Evolutionary conservation across 92 coral and sea anemone species (phyloP).

Genomic region (Micromussa lordhowensis): DNA sequence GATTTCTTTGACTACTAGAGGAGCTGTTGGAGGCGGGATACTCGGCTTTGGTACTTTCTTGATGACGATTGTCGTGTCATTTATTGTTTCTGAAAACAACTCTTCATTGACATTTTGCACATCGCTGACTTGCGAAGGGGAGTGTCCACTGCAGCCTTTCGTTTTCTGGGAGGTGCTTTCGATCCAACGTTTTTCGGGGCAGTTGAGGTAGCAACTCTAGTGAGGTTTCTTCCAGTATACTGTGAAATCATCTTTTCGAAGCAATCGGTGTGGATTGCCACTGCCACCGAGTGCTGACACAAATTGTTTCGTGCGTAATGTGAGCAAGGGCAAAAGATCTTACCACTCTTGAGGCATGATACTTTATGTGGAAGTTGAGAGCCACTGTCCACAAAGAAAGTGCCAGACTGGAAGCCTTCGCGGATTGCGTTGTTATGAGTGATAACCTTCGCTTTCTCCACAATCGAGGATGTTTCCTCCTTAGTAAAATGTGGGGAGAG

Average conservation of each 20-base stretch:
- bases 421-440: slow-evolving; percentile 43
- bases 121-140: slow-evolving; percentile 12
- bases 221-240: slow-evolving; percentile 52
- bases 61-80: slow-evolving; percentile 39
- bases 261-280: slow-evolving; percentile 35
- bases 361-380: slow-evolving; percentile 42
- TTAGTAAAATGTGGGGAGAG: slow-evolving; percentile 29
- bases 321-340: slow-evolving; percentile 46
- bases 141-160: not conserved
- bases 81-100: not conserved
- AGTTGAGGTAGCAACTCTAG: slow-evolving; percentile 45
- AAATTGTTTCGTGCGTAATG: slow-evolving; percentile 43
- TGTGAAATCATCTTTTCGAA: slow-evolving; percentile 33
- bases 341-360: slow-evolving; percentile 62
- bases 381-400: slow-evolving; percentile 62
- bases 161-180: slow-evolving; percentile 40
- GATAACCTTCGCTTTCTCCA: slow-evolving; percentile 45
- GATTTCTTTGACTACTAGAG: slow-evolving; percentile 35
- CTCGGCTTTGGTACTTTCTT: slow-evolving; percentile 36
- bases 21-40: slow-evolving; percentile 41
- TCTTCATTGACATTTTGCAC: not conserved
- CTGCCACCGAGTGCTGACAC: slow-evolving; percentile 46
- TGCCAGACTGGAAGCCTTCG: slow-evolving; percentile 51
- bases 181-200: slow-evolving; percentile 53
- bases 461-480: slow-evolving; percentile 49